Percentiles rank a stretch among this genome's conserved stretches.
These are phyloP conservation scores for Lithophane semibrunnea DNA, from an alignment of 2,888 invertebrate species.

Conservation along the genomic window DNA sequence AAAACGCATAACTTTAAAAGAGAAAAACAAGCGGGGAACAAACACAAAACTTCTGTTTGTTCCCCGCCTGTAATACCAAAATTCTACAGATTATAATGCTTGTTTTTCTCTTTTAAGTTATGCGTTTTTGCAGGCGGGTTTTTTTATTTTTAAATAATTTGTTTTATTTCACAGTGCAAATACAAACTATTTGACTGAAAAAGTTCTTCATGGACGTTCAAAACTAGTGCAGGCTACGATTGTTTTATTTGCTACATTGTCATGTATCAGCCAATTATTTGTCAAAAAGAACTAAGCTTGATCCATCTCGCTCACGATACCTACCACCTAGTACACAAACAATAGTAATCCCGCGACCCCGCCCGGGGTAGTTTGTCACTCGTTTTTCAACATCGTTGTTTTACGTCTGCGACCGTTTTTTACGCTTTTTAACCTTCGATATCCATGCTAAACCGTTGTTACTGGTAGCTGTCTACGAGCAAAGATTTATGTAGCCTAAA, in stretches of 20 bases:
- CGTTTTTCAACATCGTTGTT: conserved; percentile 71
- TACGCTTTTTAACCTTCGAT: conserved; percentile 73
- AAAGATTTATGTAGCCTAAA: conserved; percentile 46
- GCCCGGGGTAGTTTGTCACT: conserved; percentile 78
- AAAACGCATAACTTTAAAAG: too few species aligned
- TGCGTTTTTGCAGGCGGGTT: too few species aligned
- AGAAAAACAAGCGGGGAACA: too few species aligned
- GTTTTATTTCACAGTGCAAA: background rate
- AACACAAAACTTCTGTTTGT: too few species aligned
- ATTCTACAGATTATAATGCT: too few species aligned
- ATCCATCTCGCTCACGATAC: conserved; percentile 28
- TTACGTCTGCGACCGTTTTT: conserved; percentile 73
- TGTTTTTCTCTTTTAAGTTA: too few species aligned
- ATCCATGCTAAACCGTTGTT: conserved; percentile 65
- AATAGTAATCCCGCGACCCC: conserved; percentile 72
- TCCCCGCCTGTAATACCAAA: too few species aligned
- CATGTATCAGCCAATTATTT: background rate
- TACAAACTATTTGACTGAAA: background rate
- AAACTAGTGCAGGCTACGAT: background rate
- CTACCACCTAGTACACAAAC: conserved; percentile 65
- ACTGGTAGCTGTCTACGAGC: conserved; percentile 42
- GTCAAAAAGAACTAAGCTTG: background rate
- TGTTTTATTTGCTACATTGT: background rate
- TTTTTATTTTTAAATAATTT: too few species aligned
- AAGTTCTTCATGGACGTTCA: too few species aligned